Base-by-base conservation (phyloP, 2,113 vertebrate genomes). In the Cheilinus undulatus region DNA sequence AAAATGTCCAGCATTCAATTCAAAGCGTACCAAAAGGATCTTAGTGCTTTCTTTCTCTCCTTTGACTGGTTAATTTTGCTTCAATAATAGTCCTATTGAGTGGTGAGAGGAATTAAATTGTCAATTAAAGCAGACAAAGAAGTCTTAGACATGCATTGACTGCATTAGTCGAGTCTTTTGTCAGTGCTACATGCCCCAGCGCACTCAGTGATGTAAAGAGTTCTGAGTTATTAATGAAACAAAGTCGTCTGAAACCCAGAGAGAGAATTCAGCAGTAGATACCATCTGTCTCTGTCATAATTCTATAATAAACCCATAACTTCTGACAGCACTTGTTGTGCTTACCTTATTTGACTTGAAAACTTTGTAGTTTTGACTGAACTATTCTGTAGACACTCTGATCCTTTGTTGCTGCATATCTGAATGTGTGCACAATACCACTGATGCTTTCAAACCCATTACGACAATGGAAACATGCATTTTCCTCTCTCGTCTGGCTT, bases 71-170 rank as follows among this genome's bases (percentile, higher is more conserved):
- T 68, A 20, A 63, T 52, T 58, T 11, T 83, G 30, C 36, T 3
- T 20, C 70, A 26, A 65, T 69, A 82, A 78, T 72, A 20, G 65
- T 61, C 45, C 60, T 65, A 54, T 22, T 57, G 19, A 59, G 28
- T 17, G 11, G 23, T 14, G 26, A 59, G 20, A 63, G 51, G 61
- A 60, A 74, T 75, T 49, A 67, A 66, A 30, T 2, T 34, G 58
- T 15, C 69, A 73, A 80, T 83, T 86, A 80, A 80, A 80, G 53
- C 45, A 48, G 59, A 83, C 84, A 86, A 86, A 86, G 79, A 57
- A 69, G 40, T 10, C 30, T 36, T 68, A 61, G 58, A 43, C 74
- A 28, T 14, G 34, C 28, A 23, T 1, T 0, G 12, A 64, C 58
- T 65, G 22, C 43, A 60, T 56, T 42, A 54, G 32, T 42, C 46